Base-by-base conservation (phyloP, 92 coral and sea anemone species). In the Umimayanthus kanabou region DNA sequence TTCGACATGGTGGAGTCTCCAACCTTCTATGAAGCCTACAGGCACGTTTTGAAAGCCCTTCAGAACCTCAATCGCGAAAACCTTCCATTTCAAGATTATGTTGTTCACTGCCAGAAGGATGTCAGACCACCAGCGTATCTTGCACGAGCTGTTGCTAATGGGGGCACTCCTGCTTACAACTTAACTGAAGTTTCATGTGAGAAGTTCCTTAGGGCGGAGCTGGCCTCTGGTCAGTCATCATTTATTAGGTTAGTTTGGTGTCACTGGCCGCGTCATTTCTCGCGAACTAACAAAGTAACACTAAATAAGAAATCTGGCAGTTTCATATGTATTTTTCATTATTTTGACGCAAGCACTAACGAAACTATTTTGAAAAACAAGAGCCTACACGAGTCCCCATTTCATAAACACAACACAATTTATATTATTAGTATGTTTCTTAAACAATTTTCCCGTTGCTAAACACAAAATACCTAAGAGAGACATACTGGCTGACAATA, bases 1-100 rank as follows among this genome's bases (percentile, higher is more conserved):
- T 94, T 94, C 61, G 92, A 87, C 53, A 96, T 96, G 98, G 85
- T 96, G 13, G 98, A 96, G 82, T 93, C 94, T 23, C 91, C 94
- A 9, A 94, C 96, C 25, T 96, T 91, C 82, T 94, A 90, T 33
- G 95, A 94, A 85, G 92, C 98, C 20, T 96, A 96, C 89, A 92
- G 95, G 58, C 95, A 96, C 86, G 93, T 91, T 20, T 85, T 96
- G 25, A 89, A 92, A 76, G 98, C 90, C 10, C 78, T 96, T 22
- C 90, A 94, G 80, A 76, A 82, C 26, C 91, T 96, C 18, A 76
- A 80, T 6, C 73, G 87, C 22, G 89, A 89, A 45, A 91, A 92
- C 3, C 80, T 96, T 55, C 98, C 98, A 3, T 96, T 94, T 50
- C 94, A 96, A 87, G 90, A 91, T 30, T 83, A 96, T 28, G 94